Evolutionary conservation across 2,113 vertebrate species (phyloP), one percentile per base, ranked within the genome.

Genomic region (Alaudala cheleensis): DNA sequence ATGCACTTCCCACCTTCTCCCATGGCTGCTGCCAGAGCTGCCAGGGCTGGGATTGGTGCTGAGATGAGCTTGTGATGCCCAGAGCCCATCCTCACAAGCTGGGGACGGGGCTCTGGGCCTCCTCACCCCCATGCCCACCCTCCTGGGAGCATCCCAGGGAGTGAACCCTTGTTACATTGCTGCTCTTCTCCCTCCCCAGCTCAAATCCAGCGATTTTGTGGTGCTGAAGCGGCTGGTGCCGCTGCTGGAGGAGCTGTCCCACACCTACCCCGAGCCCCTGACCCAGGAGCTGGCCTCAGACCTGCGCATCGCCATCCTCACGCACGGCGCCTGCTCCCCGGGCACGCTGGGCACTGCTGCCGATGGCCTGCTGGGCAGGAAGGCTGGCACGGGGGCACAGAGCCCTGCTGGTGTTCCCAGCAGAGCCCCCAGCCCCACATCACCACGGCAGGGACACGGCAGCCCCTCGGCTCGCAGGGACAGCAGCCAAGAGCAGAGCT

Each of bases 261-360:
- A 56, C 86, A 87, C 86, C 53, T 98, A 99, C 88, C 97, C 98
- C 0, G 99, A 99, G 5, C 96, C 95, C 0, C 84, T 98, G 60
- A 97, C 99, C 91, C 99, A 98, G 93, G 98, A 99, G 94, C 97
- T 99, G 31, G 99, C 99, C 1, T 84, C 86, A 0, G 98, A 99
- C 96, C 98, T 99, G 88, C 96, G 98, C 85, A 96, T 98, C 8
- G 97, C 98, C 92, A 98, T 99, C 70, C 98, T 98, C 64, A 99
- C 99, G 28, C 99, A 98, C 0, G 98, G 99, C 2, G 99, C 99
- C 28, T 98, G 98, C 86, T 77, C 88, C 45, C 96, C 98, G 0
- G 88, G 97, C 39, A 51, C 94, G 0, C 60, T 98, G 74, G 64
- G 90, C 1, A 12, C 69, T 0, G 97, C 98, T 25, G 97, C 98